These are phyloP conservation scores for Hozukius guyotensis DNA, from an alignment of 2,797 vertebrate species.

Conservation along the genomic window DNA sequence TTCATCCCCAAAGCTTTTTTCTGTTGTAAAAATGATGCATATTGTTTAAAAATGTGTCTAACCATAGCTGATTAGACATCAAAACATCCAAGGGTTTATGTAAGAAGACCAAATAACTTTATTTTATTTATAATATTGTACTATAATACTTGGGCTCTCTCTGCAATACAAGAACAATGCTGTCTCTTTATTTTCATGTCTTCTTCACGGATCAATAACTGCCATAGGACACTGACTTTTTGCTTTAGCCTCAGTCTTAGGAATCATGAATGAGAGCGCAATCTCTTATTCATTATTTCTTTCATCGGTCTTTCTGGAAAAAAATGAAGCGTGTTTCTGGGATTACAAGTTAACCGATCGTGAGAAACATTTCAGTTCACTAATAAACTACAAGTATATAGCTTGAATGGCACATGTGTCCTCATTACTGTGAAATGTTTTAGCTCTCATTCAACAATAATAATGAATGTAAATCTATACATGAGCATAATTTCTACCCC, in stretches of 20 bases:
- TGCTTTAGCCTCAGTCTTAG: background rate
- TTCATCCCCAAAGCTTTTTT: too few species aligned
- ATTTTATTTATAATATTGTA: background rate
- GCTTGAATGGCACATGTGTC: background rate
- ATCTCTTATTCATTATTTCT: background rate
- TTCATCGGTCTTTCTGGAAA: background rate
- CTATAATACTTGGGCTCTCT: background rate
- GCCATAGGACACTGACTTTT: background rate
- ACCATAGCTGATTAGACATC: background rate
- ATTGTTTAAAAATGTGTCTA: too few species aligned
- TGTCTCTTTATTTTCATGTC: background rate
- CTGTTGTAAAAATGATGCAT: too few species aligned
- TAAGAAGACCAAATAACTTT: background rate
- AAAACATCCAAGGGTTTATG: background rate
- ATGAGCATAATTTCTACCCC: background rate
- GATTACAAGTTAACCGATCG: background rate
- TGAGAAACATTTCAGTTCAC: background rate
- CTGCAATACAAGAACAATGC: background rate
- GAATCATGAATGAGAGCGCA: background rate
- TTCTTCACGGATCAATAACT: background rate
- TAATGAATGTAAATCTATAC: constrained; percentile 5
- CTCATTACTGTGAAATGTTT: background rate
- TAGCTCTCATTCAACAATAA: background rate
- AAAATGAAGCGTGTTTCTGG: background rate
- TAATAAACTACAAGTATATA: background rate